Conservation (phyloP, 37 sponge, comb jelly and placozoan genomes). For the Oopsacas minuta region DNA sequence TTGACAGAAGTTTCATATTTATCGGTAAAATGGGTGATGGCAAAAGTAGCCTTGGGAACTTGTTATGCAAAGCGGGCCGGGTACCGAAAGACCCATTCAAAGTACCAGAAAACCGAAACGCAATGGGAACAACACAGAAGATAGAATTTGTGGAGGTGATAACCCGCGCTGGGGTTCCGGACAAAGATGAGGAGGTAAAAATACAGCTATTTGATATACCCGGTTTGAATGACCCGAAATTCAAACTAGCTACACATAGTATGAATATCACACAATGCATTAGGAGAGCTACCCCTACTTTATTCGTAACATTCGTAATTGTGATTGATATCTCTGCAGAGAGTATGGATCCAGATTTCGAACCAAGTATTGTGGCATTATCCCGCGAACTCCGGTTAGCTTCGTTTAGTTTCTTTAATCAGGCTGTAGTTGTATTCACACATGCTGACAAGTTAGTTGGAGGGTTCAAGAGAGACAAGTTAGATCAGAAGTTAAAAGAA, state of each 20-base stretch:
- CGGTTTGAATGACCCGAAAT: background rate
- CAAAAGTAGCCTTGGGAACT: background rate
- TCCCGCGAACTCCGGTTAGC: background rate
- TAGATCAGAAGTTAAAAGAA: background rate
- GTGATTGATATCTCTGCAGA: background rate
- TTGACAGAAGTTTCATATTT: background rate
- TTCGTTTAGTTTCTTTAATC: background rate
- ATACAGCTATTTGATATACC: background rate
- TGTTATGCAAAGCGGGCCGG: background rate
- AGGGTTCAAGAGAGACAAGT: background rate
- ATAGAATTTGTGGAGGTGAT: background rate
- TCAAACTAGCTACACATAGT: background rate
- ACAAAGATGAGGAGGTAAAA: background rate
- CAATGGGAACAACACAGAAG: background rate
- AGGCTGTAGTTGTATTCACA: background rate
- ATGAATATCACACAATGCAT: background rate
- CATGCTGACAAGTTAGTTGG: background rate
- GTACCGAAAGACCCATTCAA: background rate
- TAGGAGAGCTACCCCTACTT: background rate
- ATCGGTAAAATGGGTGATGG: slow-evolving; percentile 7
- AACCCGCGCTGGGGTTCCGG: background rate
- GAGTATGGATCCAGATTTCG: background rate
- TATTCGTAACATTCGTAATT: slow-evolving; percentile 2
- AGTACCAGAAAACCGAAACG: background rate
- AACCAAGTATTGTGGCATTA: background rate